phyloP scores from a whole-genome alignment of 1,140 invertebrate genomes.

The Drosophila virilis region DNA sequence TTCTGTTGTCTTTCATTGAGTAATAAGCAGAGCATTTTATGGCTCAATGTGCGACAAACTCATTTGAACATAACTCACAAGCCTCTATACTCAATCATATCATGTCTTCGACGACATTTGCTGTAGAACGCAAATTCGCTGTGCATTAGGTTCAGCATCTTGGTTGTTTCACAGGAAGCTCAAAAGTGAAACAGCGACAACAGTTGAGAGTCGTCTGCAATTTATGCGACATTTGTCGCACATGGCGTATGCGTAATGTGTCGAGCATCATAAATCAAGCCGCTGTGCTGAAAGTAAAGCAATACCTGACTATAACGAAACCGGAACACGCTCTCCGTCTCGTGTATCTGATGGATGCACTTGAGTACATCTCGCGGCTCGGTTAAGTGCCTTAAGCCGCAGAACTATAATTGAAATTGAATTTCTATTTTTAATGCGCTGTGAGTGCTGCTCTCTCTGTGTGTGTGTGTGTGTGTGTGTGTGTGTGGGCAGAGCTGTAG shows the following conservation, averaged over 20 bases:
- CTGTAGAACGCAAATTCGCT: neutral
- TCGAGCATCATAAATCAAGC: conserved; percentile 22
- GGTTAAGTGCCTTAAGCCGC: conserved; percentile 23
- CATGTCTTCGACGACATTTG: too few relatives aligned
- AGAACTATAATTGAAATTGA: conserved; percentile 56
- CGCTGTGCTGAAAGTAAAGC: neutral
- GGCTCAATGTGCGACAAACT: too few relatives aligned
- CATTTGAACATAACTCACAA: too few relatives aligned
- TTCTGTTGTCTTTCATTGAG: too few relatives aligned
- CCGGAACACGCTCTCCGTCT: conserved; percentile 11
- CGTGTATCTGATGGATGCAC: conserved; percentile 41
- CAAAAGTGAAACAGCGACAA: neutral
- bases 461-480: neutral
- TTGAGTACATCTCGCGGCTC: conserved; percentile 21
- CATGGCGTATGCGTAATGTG: conserved; percentile 35
- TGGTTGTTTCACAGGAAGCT: neutral
- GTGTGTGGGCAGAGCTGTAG: neutral
- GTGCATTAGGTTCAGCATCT: neutral
- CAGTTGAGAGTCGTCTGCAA: neutral
- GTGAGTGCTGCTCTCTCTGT: neutral
- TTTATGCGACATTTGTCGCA: conserved; percentile 8
- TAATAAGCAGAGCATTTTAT: too few relatives aligned
- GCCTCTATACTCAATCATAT: too few relatives aligned
- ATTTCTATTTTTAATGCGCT: conserved; percentile 43
- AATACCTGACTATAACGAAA: conserved; percentile 1